Conservation (phyloP, 2,113 vertebrate species). For the Cryptomyrus ogoouensis region DNA sequence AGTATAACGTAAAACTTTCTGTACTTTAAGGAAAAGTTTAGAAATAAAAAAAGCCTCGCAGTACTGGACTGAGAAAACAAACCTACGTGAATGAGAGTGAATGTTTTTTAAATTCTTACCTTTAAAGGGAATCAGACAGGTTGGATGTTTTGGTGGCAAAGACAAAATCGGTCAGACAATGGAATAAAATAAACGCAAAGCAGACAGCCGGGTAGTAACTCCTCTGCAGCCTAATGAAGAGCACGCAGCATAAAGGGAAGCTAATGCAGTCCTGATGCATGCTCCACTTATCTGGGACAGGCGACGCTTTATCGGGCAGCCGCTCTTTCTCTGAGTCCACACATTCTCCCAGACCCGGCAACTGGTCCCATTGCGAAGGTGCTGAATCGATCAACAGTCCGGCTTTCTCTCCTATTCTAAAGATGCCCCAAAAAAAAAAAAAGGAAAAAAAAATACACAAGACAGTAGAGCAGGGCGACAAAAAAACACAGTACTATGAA, state of each 20-base stretch:
- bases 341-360: slow-evolving; percentile 66
- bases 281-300: slow-evolving; percentile 54
- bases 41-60: background rate
- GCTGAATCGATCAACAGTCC: slow-evolving; percentile 39
- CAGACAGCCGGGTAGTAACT: slow-evolving; percentile 44
- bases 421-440: slow-evolving; percentile 20
- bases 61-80: background rate
- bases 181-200: slow-evolving; percentile 37
- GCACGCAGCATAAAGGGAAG: slow-evolving; percentile 36
- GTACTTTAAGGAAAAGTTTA: slow-evolving; percentile 11
- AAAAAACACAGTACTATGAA: slow-evolving; percentile 6
- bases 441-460: slow-evolving; percentile 1
- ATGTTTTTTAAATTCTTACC: slow-evolving; percentile 45
- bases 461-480: background rate
- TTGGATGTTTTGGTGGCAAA: slow-evolving; percentile 32
- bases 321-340: slow-evolving; percentile 69
- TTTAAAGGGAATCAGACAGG: slow-evolving; percentile 43
- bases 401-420: slow-evolving; percentile 27
- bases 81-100: background rate
- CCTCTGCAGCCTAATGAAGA: slow-evolving; percentile 45
- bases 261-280: slow-evolving; percentile 53
- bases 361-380: slow-evolving; percentile 54
- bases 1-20: slow-evolving; percentile 1
- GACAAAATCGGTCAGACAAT: slow-evolving; percentile 32
- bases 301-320: slow-evolving; percentile 45